A percentile compares a stretch with the other conserved stretches of the same genome.
phyloP scores from a whole-genome alignment of 2,113 vertebrate species.

The Thymallus thymallus region DNA sequence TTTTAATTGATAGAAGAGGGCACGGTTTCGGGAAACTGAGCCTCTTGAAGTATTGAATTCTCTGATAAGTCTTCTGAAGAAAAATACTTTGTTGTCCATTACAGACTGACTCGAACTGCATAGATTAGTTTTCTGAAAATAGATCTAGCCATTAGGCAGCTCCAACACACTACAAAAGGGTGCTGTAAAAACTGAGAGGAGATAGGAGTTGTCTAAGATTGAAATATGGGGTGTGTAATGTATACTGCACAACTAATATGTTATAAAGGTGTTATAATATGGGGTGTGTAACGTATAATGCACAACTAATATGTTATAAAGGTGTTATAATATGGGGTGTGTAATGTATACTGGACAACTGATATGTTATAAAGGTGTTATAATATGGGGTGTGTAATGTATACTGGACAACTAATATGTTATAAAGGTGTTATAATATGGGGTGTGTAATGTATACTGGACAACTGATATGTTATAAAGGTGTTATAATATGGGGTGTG shows the following conservation, averaged over 20 bases:
- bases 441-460: no score
- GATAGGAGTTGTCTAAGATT: neutral
- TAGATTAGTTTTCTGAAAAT: neutral
- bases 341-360: no score
- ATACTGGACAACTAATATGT: no score
- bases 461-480: no score
- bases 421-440: no score
- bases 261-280: neutral
- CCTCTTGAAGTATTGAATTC: neutral
- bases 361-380: no score
- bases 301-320: no score
- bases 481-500: no score
- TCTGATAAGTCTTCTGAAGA: neutral
- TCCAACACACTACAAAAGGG: neutral
- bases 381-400: no score
- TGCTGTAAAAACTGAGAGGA: neutral
- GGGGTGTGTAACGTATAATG: neutral
- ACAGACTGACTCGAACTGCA: neutral
- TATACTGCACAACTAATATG: no score
- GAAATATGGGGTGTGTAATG: neutral
- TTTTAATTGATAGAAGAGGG: neutral
- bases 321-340: no score
- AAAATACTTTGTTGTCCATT: conserved; percentile 3
- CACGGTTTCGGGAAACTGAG: neutral
- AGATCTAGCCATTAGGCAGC: neutral